Evolutionary conservation across 2,888 invertebrate genomes (phyloP), one percentile per base, ranked within the genome.

Genomic region (Hoplodrina blanda): DNA sequence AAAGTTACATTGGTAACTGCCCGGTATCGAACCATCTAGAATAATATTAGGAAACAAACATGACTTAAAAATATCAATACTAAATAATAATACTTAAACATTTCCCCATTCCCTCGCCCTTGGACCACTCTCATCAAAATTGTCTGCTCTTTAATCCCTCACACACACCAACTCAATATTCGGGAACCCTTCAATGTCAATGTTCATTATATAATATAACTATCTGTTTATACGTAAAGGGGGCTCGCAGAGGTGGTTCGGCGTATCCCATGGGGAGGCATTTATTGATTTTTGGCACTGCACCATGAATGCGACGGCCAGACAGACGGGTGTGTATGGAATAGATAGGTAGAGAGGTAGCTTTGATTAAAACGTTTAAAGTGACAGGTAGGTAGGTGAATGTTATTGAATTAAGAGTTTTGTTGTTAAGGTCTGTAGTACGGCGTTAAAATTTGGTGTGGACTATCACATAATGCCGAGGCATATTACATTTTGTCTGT

Each of bases 261-360:
- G 65, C 62, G 80, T 81, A 77, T 78, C 68, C 83, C 83, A 83
- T 85, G 80, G 85, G 85, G 85, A 81, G 84, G 80, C 76, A 68
- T 71, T 62, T 85, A 85, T 85, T 77, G 85, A 85, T 85, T 85
- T 84, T 84, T 67, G 79, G 76, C 83, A 77, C 66, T 83, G 83
- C 83, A 83, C 83, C 83, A 72, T 73, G 78, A 76, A 76, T 79
- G 82, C 82, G 84, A 75, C 83, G 71, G 66, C 77, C 81, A 80
- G 83, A 83, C 76, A 75, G 84, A 78, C 80, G 61, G 57, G 37
- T 53, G 13, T 41, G 52, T 33, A 44, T 62, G 66, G 30, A 33
- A 70, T 53, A 57, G 52, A 17, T 73, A 81, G 60, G 33, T 69
- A 54, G 44, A 4, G 25, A 65, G 46, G 10, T 69, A n/a, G 49